Conservation (phyloP, 2,888 invertebrate species). For the Drosophila dives region DNA sequence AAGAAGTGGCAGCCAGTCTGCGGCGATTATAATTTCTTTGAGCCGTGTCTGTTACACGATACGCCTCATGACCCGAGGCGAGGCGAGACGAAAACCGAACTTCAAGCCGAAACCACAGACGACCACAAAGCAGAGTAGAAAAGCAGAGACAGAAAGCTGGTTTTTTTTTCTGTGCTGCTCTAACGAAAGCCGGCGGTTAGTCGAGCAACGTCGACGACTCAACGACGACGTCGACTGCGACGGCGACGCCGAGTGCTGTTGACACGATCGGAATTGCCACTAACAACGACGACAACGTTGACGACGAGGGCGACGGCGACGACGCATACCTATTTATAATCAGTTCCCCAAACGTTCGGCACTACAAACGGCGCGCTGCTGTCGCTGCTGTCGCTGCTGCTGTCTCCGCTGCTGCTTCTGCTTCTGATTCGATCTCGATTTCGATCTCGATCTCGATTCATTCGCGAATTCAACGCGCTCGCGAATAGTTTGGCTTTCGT, state of each 20-base stretch:
- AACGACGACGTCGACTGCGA: conserved; percentile 9
- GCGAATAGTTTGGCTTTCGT: conserved; percentile 62
- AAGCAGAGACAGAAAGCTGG: conserved; percentile 49
- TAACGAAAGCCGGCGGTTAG: conserved; percentile 73
- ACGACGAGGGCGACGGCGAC: conserved; percentile 24
- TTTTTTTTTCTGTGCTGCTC: conserved; percentile 36
- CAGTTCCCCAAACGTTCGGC: conserved; percentile 61
- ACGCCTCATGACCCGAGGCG: conserved; percentile 4
- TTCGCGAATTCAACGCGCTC: conserved; percentile 61
- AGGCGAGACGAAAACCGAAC: conserved; percentile 1
- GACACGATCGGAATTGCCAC: not conserved
- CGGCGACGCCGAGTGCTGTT: conserved; percentile 4
- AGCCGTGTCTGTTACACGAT: conserved; percentile 43
- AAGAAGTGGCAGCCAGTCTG: conserved; percentile 10
- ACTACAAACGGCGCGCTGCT: conserved; percentile 53
- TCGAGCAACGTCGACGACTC: conserved; percentile 47
- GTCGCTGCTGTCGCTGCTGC: conserved; percentile 48
- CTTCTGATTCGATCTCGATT: conserved; percentile 43
- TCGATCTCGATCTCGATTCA: conserved; percentile 59
- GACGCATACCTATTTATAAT: conserved; percentile 72
- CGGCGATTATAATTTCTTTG: conserved; percentile 39
- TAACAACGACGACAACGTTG: conserved; percentile 28
- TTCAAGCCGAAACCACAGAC: conserved; percentile 4
- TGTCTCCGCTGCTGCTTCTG: conserved; percentile 45
- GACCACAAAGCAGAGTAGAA: conserved; percentile 15